A percentile compares a stretch with the other conserved stretches of the same genome.
These are phyloP conservation scores for Camelus dromedarius DNA, from an alignment of 2,113 vertebrate genomes.

Conservation along the genomic window DNA sequence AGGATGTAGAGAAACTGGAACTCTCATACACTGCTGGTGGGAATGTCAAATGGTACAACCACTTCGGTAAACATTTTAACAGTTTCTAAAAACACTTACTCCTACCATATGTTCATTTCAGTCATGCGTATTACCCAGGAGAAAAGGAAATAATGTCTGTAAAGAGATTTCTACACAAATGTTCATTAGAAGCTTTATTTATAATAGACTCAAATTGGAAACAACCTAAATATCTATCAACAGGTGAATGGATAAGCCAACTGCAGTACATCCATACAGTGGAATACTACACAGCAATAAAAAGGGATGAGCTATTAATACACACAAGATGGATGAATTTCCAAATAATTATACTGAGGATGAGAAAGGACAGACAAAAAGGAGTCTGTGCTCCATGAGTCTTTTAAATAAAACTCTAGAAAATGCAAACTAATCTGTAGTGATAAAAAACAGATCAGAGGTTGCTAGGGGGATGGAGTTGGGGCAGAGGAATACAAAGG, in stretches of 20 bases:
- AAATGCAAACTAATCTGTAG: not conserved
- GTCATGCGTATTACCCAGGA: not conserved
- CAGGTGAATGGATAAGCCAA: not conserved
- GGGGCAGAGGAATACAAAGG: not conserved
- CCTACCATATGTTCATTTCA: not conserved
- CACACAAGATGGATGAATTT: not conserved
- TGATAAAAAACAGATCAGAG: not conserved
- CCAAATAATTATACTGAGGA: not conserved
- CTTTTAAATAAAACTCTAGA: constrained; percentile 1
- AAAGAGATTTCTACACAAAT: not conserved
- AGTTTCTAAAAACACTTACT: not conserved
- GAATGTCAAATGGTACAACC: not conserved
- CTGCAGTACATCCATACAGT: no score
- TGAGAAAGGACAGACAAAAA: not conserved
- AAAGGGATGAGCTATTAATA: not conserved
- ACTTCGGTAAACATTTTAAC: not conserved
- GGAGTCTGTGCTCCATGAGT: not conserved
- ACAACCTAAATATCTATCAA: not conserved
- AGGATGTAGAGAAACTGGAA: not conserved
- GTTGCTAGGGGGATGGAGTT: not conserved
- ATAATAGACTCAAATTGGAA: not conserved
- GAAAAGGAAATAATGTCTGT: not conserved
- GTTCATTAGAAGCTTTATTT: not conserved
- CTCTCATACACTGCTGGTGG: not conserved
- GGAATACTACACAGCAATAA: not conserved